These are phyloP conservation scores for Ophion slaviceki DNA, from an alignment of 2,888 invertebrate genomes.

Conservation along the genomic window DNA sequence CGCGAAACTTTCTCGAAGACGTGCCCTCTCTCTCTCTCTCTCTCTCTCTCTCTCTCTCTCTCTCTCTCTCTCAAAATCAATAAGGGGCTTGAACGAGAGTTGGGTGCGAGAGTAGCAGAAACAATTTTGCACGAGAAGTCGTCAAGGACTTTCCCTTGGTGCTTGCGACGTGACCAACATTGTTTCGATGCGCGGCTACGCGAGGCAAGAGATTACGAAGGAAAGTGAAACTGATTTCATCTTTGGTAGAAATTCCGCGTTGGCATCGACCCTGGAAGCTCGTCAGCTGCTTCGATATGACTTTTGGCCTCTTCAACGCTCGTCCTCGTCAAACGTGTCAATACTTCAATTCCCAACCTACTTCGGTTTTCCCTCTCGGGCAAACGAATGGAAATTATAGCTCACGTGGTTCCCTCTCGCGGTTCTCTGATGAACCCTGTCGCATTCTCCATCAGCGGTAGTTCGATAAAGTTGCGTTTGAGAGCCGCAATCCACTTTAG, in stretches of 20 bases:
- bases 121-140: not conserved
- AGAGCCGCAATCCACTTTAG: conserved; percentile 20
- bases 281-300: not conserved
- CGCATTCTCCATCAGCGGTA: conserved; percentile 51
- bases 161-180: not conserved
- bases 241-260: not conserved
- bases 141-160: not conserved
- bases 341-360: not conserved
- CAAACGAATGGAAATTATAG: not conserved
- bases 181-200: not conserved
- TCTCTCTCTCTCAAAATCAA: not conserved
- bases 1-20: conserved; percentile 24
- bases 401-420: conserved; percentile 21
- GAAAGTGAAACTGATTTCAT: not conserved
- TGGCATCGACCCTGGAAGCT: not conserved
- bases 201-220: not conserved
- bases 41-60: too few relatives aligned
- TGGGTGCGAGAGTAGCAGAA: not conserved
- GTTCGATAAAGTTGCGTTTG: conserved; percentile 55
- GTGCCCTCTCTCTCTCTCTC: conserved; percentile 1
- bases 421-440: conserved; percentile 34
- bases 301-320: not conserved
- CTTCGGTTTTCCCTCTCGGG: not conserved
- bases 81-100: conserved; percentile 1
- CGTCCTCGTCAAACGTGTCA: not conserved